Evolutionary conservation across 2,113 vertebrate species (phyloP), one percentile per base, ranked within the genome.

Genomic region (Pelodiscus sinensis): DNA sequence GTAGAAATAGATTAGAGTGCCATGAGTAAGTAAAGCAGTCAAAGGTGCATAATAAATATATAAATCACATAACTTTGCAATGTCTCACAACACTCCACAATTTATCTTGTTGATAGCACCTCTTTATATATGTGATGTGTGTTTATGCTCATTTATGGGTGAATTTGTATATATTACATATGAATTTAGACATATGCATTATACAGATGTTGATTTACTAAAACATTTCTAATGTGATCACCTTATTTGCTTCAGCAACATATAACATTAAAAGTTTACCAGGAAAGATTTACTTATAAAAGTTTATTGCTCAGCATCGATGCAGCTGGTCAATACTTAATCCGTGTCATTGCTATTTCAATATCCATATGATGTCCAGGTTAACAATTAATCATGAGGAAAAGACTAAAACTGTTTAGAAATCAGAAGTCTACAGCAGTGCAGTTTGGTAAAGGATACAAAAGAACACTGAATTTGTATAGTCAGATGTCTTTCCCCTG

Each of bases 401-500:
- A 93, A 96, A 96, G 87, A 79, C 94, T 95, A 97, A 97, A 96
- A 91, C 91, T 89, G 94, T 96, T 94, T 94, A 96, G 95, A 96
- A 96, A 96, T 97, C 96, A 97, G 96, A 91, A 90, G 85, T 93
- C 88, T 96, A 96, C 91, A 96, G 97, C 97, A 85, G 91, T 96
- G 75, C 90, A 94, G 94, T 96, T 98, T 96, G 93, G 89, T 93
- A 97, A 97, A 96, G 87, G 85, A 96, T 96, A 94, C 88, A 97
- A 97, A 90, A 94, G 80, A 2, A 81, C 62, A 86, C 29, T 83
- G 96, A 94, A 90, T 92, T 96, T 86, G 57, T 97, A 94, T 95
- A 96, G 94, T 90, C 94, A 93, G 91, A 96, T 97, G 97, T 97
- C 93, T 97, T 82, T 96, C 94, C 97, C 97, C 92, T 95, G 94